Evolutionary conservation across 2,797 vertebrate species (phyloP).

Genomic region (Hyperoplus immaculatus): DNA sequence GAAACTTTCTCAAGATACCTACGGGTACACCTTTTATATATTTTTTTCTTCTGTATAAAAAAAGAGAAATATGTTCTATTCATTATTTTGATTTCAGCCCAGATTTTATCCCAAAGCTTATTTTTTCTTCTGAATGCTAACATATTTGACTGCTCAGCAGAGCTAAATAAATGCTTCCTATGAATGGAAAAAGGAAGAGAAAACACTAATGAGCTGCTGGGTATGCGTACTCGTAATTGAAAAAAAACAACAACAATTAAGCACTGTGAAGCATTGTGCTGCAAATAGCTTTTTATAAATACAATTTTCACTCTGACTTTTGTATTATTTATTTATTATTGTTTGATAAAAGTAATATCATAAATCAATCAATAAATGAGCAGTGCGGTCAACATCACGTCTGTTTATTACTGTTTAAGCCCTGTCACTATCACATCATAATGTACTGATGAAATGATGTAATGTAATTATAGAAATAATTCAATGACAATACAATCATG

Average conservation of each 20-base stretch:
- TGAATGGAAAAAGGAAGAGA: neutral
- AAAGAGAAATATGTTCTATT: neutral
- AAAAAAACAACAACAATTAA: constrained; percentile 10
- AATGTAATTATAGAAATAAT: neutral
- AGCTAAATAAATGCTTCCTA: neutral
- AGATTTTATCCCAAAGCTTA: neutral
- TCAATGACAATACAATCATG: neutral
- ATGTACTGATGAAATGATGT: neutral
- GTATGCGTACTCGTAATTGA: neutral
- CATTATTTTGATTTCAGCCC: neutral
- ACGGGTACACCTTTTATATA: neutral
- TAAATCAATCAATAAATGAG: no score
- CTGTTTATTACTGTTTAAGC: neutral
- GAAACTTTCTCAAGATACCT: neutral
- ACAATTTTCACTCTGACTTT: constrained; percentile 1
- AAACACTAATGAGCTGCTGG: constrained; percentile 6
- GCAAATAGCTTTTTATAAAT: constrained; percentile 3
- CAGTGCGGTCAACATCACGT: neutral
- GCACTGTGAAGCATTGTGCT: neutral
- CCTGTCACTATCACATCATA: neutral
- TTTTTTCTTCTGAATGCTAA: constrained; percentile 13
- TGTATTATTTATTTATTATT: constrained; percentile 7
- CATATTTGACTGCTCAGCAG: constrained; percentile 9
- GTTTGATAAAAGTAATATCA: neutral
- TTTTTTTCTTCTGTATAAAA: neutral